phyloP scores from a whole-genome alignment of 2,888 invertebrate genomes.

The Drosophila ochracea region DNA sequence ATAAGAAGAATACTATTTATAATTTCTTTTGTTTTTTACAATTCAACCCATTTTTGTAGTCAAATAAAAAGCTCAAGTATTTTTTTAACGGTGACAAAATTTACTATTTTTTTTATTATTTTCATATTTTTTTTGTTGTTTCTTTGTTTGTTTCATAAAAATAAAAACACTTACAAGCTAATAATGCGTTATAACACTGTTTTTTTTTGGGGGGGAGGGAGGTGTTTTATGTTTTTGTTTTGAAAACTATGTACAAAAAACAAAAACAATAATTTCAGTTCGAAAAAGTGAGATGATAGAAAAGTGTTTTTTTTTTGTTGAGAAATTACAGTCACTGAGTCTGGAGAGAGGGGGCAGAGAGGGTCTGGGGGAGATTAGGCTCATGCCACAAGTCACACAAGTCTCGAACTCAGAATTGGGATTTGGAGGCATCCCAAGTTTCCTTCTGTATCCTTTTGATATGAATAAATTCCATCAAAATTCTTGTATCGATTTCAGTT shows the following conservation, averaged over 20 bases:
- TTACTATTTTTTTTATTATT: conserved; percentile 85
- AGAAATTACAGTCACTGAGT: conserved; percentile 69
- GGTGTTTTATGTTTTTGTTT: conserved; percentile 44
- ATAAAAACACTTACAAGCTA: conserved; percentile 84
- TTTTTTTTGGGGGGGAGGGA: conserved; percentile 30
- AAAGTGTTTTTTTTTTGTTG: conserved; percentile 10
- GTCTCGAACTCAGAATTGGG: conserved; percentile 46
- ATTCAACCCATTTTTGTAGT: background rate
- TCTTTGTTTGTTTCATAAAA: conserved; percentile 85
- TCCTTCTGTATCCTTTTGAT: background rate
- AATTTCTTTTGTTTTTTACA: background rate
- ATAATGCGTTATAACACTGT: conserved; percentile 83
- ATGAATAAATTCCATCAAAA: conserved; percentile 41
- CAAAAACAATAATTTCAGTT: conserved; percentile 57
- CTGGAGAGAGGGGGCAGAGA: conserved; percentile 16
- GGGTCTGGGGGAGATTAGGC: background rate
- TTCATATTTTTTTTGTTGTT: conserved; percentile 84
- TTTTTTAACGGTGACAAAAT: conserved; percentile 85
- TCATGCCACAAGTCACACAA: conserved; percentile 50
- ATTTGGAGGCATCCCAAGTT: conserved; percentile 11
- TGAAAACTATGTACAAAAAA: conserved; percentile 82
- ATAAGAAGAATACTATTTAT: background rate
- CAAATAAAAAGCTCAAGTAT: conserved; percentile 7
- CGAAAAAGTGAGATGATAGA: conserved; percentile 34
- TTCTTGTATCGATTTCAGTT: conserved; percentile 50